Base-by-base conservation (phyloP, 2,797 vertebrate species). In the Acomys russatus region DNA sequence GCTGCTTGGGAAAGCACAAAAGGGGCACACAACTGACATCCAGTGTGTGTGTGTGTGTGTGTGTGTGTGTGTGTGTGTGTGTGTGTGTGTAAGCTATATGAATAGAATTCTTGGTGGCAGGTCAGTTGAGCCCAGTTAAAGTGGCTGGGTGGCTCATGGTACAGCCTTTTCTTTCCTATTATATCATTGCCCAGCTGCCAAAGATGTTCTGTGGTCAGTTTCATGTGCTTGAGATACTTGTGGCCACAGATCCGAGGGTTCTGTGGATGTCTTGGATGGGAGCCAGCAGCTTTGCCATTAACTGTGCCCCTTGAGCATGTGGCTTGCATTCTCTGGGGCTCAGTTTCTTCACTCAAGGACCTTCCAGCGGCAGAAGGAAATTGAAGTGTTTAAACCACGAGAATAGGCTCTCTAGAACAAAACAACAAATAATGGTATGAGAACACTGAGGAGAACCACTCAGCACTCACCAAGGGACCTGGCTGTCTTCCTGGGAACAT, bases 401-500 rank as follows among this genome's bases (percentile, higher is more conserved):
- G 71, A 91, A 30, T 12, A 64, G 54, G 77, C 9, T 49, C 63
- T 89, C 44, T 2, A 2, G 61, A 33, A 9, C 66, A 82, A 78
- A 80, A 23, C 0, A 25, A 20, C 25, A 14, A 7, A 9, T 3
- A 14, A 2, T 3, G 0, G 11, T 25, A 38, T 1, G 15, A 20
- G 9, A 54, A 25, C 44, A 17, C 30, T 23, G 4, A 70, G 22
- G 20, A 63, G 64, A 61, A 1, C 25, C 68, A 8, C 64, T 80
- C 10, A 18, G 30, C 3, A 8, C 64, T 80, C 10, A 18, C 25
- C 3, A 0, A 4, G 88, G 0, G 8, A 38, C 70, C 76, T 22
- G 1, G 3, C 18, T 0, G 25, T 2, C 80, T 23, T 38, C 51
- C 12, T 2, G 0, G 66, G 68, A 25, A 2, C 1, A 68, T 0